Percentiles rank a stretch among this genome's conserved stretches.
Evolutionary conservation across 1,140 invertebrate genomes (phyloP).

Genomic region (Euura saliciscinereae): DNA sequence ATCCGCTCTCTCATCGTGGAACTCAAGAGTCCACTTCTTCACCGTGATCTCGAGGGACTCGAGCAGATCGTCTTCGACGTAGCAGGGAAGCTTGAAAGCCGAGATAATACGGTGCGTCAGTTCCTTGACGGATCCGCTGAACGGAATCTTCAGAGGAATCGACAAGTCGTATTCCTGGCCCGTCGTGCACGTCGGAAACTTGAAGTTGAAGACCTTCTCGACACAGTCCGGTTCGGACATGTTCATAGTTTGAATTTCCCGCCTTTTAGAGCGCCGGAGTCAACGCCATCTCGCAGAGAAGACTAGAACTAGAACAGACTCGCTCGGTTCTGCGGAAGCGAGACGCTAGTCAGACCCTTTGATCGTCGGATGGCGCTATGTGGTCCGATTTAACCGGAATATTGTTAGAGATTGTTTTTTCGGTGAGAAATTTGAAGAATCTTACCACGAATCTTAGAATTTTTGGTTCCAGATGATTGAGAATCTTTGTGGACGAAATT

Average conservation of each 20-base stretch:
- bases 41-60: constrained; percentile 59
- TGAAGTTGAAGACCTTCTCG: constrained; percentile 62
- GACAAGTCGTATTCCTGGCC: constrained; percentile 64
- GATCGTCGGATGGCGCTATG: no score
- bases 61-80: constrained; percentile 66
- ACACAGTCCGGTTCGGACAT: constrained; percentile 52
- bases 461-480: no score
- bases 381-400: no score
- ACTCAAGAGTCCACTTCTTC: constrained; percentile 60
- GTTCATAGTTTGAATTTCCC: not conserved
- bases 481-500: no score
- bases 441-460: no score
- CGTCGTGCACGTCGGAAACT: constrained; percentile 66
- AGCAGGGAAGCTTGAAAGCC: constrained; percentile 74
- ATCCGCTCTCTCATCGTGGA: constrained; percentile 63
- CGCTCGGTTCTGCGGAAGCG: no score
- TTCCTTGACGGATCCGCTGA: constrained; percentile 65
- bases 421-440: no score
- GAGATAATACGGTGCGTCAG: constrained; percentile 70
- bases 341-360: no score
- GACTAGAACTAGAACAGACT: no score
- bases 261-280: no score
- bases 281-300: no score
- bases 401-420: no score
- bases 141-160: constrained; percentile 68